A percentile compares a stretch with the other conserved stretches of the same genome.
Evolutionary conservation across 1,140 invertebrate species (phyloP).

Genomic region (Pseudomyrmex cubaensis): DNA sequence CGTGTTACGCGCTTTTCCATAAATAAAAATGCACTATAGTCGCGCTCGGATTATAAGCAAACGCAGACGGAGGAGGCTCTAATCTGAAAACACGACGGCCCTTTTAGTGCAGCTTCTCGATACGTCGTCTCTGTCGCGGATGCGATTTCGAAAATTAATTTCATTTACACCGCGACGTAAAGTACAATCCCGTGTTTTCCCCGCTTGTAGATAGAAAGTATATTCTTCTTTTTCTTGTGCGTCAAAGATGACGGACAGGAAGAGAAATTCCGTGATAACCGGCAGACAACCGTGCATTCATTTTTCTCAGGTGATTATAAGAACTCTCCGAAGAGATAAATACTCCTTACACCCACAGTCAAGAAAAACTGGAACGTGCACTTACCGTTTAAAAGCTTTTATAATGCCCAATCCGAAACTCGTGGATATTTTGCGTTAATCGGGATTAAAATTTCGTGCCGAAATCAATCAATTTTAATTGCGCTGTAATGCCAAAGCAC

Average conservation of each 20-base stretch:
- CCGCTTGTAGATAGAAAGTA: background rate
- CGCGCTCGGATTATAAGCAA: background rate
- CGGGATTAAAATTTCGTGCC: constrained; percentile 41
- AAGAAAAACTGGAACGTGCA: constrained; percentile 8
- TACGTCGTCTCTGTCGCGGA: constrained; percentile 3
- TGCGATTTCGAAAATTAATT: constrained; percentile 72
- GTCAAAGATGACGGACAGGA: constrained; percentile 28
- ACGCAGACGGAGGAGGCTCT: constrained; percentile 64
- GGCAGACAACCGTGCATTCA: constrained; percentile 59
- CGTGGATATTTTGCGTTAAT: constrained; percentile 46
- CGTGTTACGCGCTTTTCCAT: background rate
- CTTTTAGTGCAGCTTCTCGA: constrained; percentile 73
- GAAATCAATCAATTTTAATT: constrained; percentile 47
- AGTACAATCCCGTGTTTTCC: constrained; percentile 69
- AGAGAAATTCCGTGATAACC: constrained; percentile 25
- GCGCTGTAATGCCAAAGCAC: constrained; percentile 5
- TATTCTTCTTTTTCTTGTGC: constrained; percentile 19
- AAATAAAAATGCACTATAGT: constrained; percentile 26
- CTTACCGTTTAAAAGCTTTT: constrained; percentile 7
- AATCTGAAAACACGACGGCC: constrained; percentile 74
- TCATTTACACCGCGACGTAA: constrained; percentile 71
- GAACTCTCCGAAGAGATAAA: constrained; percentile 56
- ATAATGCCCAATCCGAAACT: constrained; percentile 14
- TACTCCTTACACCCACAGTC: background rate
- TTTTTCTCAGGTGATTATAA: constrained; percentile 65